Percentiles rank a stretch among this genome's conserved stretches.
phyloP scores from a whole-genome alignment of 2,797 vertebrate genomes.

The Chromis chromis region DNA sequence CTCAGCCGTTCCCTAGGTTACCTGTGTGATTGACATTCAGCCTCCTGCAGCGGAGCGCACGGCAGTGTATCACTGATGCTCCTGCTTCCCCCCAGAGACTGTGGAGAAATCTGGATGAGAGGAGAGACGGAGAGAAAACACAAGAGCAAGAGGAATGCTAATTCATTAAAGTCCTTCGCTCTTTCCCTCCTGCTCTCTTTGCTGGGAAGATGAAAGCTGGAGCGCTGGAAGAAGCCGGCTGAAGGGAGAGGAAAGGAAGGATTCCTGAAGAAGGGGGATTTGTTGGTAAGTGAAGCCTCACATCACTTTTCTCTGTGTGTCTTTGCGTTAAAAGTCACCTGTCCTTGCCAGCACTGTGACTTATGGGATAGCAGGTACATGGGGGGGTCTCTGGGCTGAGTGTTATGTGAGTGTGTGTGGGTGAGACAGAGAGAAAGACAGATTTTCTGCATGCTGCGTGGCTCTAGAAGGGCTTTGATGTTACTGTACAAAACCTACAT shows the following conservation, averaged over 20 bases:
- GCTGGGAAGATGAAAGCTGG: constrained; percentile 67
- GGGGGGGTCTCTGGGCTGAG: constrained; percentile 16
- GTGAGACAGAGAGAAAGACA: constrained; percentile 39
- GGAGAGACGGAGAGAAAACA: constrained; percentile 54
- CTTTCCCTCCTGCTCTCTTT: constrained; percentile 41
- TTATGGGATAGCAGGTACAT: constrained; percentile 47
- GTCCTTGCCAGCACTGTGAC: constrained; percentile 52
- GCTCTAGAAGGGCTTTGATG: constrained; percentile 34
- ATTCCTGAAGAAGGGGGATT: constrained; percentile 67
- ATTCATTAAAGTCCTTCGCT: constrained; percentile 60
- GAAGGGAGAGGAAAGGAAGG: constrained; percentile 58
- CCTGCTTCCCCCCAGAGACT: constrained; percentile 61
- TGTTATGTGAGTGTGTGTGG: constrained; percentile 40
- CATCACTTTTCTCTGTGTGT: constrained; percentile 64
- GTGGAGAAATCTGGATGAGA: constrained; percentile 71
- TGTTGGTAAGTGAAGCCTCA: constrained; percentile 70
- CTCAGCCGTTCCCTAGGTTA: constrained; percentile 75
- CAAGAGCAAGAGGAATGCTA: constrained; percentile 65
- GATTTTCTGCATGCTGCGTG: constrained; percentile 70
- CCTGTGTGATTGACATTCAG: constrained; percentile 81
- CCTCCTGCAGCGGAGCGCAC: constrained; percentile 79
- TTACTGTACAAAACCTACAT: constrained; percentile 52
- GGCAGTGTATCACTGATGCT: constrained; percentile 75
- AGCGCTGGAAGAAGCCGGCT: constrained; percentile 67
- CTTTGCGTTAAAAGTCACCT: constrained; percentile 53